Evolutionary conservation across 2,797 vertebrate genomes (phyloP).

Genomic region (Gobionotothen gibberifrons): DNA sequence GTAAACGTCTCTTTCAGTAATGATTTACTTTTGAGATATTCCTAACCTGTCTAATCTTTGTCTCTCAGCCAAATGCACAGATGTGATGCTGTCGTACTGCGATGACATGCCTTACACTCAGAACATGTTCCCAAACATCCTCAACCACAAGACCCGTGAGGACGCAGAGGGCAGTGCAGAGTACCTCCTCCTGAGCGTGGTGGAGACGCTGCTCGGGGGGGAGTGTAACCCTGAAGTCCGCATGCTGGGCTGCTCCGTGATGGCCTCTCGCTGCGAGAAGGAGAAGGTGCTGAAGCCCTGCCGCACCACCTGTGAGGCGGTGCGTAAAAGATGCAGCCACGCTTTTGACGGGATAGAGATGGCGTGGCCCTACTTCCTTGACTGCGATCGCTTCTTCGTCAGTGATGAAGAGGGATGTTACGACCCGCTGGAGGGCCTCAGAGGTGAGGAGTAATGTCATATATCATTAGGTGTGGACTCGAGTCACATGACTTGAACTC

Average conservation of each 20-base stretch:
- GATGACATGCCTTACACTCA: constrained; percentile 86
- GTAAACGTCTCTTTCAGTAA: constrained; percentile 12
- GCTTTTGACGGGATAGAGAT: constrained; percentile 92
- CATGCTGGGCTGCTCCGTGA: constrained; percentile 92
- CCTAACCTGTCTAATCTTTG: background rate
- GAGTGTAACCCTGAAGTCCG: constrained; percentile 91
- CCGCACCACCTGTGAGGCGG: constrained; percentile 84
- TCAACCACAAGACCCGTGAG: constrained; percentile 86
- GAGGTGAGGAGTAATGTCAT: constrained; percentile 77
- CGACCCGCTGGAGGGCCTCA: constrained; percentile 89
- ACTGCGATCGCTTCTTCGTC: constrained; percentile 91
- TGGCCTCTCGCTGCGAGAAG: constrained; percentile 88
- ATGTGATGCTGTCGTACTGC: constrained; percentile 87
- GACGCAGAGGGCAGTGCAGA: constrained; percentile 89
- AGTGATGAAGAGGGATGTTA: constrained; percentile 90
- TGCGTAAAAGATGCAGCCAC: constrained; percentile 82
- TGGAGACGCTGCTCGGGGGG: constrained; percentile 88
- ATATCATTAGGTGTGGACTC: background rate
- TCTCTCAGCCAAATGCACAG: constrained; percentile 85
- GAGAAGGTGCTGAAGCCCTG: constrained; percentile 86
- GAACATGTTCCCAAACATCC: constrained; percentile 88
- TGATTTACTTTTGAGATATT: background rate
- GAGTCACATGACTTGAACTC: no score
- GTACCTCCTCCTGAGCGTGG: constrained; percentile 91
- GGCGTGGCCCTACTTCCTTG: constrained; percentile 98